Base-by-base conservation (phyloP, 2,888 invertebrate genomes). In the Lepidochrysops patricia region DNA sequence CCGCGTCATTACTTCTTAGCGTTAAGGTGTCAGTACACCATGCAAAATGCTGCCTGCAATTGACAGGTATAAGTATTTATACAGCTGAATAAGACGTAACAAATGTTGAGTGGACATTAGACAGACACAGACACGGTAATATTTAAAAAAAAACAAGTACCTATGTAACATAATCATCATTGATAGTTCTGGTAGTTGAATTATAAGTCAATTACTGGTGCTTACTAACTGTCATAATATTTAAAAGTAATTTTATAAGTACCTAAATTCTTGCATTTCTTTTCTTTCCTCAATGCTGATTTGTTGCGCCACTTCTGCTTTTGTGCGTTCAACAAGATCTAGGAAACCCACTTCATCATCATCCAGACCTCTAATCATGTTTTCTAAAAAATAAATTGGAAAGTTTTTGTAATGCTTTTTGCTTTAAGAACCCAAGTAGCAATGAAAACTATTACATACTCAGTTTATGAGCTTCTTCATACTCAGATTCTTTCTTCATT, bases 291-390 rank as follows among this genome's bases (percentile, higher is more conserved):
- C 98, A 49, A 94, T 85, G 70, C 93, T 92, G 68, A 96, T 95
- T 73, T 94, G 94, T 66, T 94, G 92, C 61, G 97, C 97, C 2
- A 96, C 95, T 70, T 96, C 95, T 61, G 96, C 91, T 83, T 97
- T 97, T 12, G 93, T 94, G 62, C 94, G 91, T 77, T 97, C 97
- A 2, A 99, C 97, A 61, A 96, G 90, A 73, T 98, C 97, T 56
- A 99, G 85, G 80, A 98, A 99, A 65, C 97, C 95, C 0, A 97
- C 95, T 86, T 99, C 99, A 78, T 98, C 99, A 76, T 98, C 98
- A 76, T 98, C 98, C 56, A 99, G 85, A 0, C 98, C 98, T 77
- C 97, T 92, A 71, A 95, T 95, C 91, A 95, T 93, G 80, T 95
- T 95, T 74, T 95, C 95, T 95, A 73, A 1, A 62, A 60, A 25